Percentiles rank a stretch among this genome's conserved stretches.
phyloP scores from a whole-genome alignment of 2,113 vertebrate genomes.

The Hippocampus abdominalis region DNA sequence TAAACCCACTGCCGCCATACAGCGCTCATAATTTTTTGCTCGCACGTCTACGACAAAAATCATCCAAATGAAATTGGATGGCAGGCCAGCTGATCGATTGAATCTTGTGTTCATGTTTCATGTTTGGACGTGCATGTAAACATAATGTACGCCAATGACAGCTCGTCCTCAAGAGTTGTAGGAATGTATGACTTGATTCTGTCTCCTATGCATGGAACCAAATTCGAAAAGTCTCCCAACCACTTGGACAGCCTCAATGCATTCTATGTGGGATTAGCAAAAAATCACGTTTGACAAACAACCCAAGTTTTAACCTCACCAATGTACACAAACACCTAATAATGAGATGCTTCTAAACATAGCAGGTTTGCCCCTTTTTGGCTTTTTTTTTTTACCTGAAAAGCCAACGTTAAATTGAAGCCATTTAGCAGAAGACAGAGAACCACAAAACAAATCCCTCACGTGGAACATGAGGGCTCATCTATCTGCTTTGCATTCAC shows the following conservation, averaged over 20 bases:
- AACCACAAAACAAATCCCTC: constrained; percentile 20
- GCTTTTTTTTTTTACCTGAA: constrained; percentile 6
- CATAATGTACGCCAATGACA: not conserved
- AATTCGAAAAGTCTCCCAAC: not conserved
- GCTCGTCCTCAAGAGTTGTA: not conserved
- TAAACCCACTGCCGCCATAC: constrained; percentile 11
- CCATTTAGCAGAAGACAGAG: constrained; percentile 12
- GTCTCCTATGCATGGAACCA: not conserved
- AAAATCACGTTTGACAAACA: constrained; percentile 18
- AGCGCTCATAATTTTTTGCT: too few relatives aligned
- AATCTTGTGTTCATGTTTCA: constrained; percentile 76
- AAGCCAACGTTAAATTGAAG: constrained; percentile 11
- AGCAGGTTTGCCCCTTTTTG: not conserved
- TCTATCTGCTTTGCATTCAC: constrained; percentile 46
- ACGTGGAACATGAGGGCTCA: constrained; percentile 22
- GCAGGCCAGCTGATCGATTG: constrained; percentile 80
- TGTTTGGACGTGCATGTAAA: not conserved
- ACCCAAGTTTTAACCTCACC: constrained; percentile 33
- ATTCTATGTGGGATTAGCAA: constrained; percentile 4
- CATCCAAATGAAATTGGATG: constrained; percentile 49
- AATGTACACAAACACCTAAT: constrained; percentile 30
- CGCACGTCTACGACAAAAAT: constrained; percentile 6
- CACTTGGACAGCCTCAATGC: not conserved
- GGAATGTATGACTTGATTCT: not conserved
- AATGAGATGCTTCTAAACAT: not conserved